Percentiles rank a stretch among this genome's conserved stretches.
phyloP scores from a whole-genome alignment of 2,113 vertebrate species.

The Dromiciops gliroides region DNA sequence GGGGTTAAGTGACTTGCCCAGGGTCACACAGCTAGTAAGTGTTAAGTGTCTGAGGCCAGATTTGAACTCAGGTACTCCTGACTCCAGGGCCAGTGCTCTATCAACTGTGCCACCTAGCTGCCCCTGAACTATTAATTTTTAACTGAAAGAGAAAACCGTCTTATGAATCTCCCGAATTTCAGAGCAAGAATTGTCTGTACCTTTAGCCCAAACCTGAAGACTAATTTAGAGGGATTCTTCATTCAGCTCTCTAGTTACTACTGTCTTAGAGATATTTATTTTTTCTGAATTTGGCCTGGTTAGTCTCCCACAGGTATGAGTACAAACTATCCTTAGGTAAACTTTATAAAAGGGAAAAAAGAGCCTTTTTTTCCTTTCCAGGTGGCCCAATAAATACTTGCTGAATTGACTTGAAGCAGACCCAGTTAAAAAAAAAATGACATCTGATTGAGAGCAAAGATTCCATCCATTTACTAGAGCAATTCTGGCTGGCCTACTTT shows the following conservation, averaged over 20 bases:
- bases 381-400: conserved; percentile 30
- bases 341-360: conserved; percentile 60
- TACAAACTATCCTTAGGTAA: not conserved
- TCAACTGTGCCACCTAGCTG: too few species aligned
- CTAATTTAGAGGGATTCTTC: conserved; percentile 42
- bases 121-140: too few species aligned
- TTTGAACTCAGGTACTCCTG: too few species aligned
- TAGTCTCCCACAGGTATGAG: not conserved
- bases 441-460: conserved; percentile 53
- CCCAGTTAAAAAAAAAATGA: conserved; percentile 46
- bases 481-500: conserved; percentile 61
- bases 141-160: not conserved
- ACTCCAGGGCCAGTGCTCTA: too few species aligned
- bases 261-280: conserved; percentile 54
- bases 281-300: conserved; percentile 17
- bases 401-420: conserved; percentile 48
- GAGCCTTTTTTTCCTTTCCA: conserved; percentile 44
- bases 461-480: conserved; percentile 60
- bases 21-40: too few species aligned
- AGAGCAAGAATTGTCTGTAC: conserved; percentile 43
- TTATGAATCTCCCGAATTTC: conserved; percentile 20
- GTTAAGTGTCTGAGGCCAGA: too few species aligned
- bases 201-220: conserved; percentile 48
- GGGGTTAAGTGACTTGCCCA: too few species aligned
- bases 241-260: conserved; percentile 34